A percentile compares a stretch with the other conserved stretches of the same genome.
Conservation (phyloP, 2,888 invertebrate species). For the Diarsia brunnea region DNA sequence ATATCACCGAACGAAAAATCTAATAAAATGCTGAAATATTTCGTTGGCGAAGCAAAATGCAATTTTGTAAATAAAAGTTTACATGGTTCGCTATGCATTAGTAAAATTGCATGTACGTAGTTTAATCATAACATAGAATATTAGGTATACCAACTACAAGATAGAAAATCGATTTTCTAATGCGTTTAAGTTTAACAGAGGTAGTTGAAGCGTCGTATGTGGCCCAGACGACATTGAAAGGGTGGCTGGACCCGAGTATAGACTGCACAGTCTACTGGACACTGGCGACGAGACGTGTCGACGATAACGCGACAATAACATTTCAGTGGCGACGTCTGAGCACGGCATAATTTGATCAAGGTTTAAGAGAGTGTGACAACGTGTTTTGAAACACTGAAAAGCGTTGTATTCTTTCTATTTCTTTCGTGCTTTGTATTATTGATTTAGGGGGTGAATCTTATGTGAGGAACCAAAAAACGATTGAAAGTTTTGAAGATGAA, state of each 20-base stretch:
- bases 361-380: constrained; percentile 48
- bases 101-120: constrained; percentile 41
- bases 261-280: constrained; percentile 57
- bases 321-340: constrained; percentile 49
- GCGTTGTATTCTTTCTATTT: constrained; percentile 20
- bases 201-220: neutral
- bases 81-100: constrained; percentile 33
- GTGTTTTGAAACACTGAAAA: constrained; percentile 43
- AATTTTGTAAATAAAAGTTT: constrained; percentile 43
- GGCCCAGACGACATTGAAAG: constrained; percentile 24
- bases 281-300: constrained; percentile 33
- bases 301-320: constrained; percentile 51
- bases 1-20: constrained; percentile 28
- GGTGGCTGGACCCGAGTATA: constrained; percentile 29
- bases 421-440: neutral
- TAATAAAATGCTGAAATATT: constrained; percentile 52
- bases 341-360: constrained; percentile 46
- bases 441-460: constrained; percentile 3
- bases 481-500: too few species aligned
- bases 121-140: constrained; percentile 25
- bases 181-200: constrained; percentile 20
- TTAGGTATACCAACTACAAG: constrained; percentile 17
- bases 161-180: constrained; percentile 38
- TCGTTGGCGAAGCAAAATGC: constrained; percentile 39
- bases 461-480: too few species aligned